A percentile compares a stretch with the other conserved stretches of the same genome.
Conservation (phyloP, 2,797 vertebrate genomes). For the Crocidura indochinensis region DNA sequence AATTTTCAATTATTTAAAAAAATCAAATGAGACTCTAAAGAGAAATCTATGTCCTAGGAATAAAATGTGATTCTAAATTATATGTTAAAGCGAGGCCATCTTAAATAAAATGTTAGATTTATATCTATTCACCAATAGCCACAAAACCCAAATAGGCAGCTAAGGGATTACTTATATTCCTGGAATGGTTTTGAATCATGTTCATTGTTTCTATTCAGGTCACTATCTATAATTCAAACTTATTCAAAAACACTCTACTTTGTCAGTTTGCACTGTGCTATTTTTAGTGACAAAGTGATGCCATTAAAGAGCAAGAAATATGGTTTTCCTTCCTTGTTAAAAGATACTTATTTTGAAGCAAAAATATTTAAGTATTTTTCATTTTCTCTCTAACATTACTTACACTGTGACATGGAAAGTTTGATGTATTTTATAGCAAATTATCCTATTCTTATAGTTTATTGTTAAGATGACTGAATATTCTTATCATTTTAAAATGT, state of each 20-base stretch:
- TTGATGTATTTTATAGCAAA: conserved; percentile 74
- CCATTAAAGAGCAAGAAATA: conserved; percentile 65
- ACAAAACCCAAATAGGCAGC: not conserved
- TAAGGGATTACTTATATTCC: not conserved
- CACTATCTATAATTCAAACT: conserved; percentile 75
- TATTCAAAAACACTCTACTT: conserved; percentile 69
- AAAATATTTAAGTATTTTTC: conserved; percentile 72
- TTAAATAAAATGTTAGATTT: conserved; percentile 20
- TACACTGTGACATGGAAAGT: conserved; percentile 82
- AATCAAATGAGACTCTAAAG: conserved; percentile 28
- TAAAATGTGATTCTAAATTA: conserved; percentile 10
- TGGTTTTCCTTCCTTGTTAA: conserved; percentile 55
- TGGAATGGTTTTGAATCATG: conserved; percentile 40
- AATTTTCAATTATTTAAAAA: conserved; percentile 44
- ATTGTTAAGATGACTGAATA: conserved; percentile 71
- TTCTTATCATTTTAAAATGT: conserved; percentile 81
- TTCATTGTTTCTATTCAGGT: conserved; percentile 58
- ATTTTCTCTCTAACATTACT: conserved; percentile 75
- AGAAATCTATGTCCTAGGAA: not conserved
- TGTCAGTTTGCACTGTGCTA: conserved; percentile 71
- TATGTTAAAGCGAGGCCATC: conserved; percentile 6
- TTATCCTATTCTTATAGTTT: conserved; percentile 73
- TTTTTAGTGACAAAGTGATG: conserved; percentile 78
- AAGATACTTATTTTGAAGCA: conserved; percentile 54
- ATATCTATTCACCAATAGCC: too few species aligned